A percentile compares a stretch with the other conserved stretches of the same genome.
phyloP scores from a whole-genome alignment of 2,113 vertebrate genomes.

The Salvelinus sp. region DNA sequence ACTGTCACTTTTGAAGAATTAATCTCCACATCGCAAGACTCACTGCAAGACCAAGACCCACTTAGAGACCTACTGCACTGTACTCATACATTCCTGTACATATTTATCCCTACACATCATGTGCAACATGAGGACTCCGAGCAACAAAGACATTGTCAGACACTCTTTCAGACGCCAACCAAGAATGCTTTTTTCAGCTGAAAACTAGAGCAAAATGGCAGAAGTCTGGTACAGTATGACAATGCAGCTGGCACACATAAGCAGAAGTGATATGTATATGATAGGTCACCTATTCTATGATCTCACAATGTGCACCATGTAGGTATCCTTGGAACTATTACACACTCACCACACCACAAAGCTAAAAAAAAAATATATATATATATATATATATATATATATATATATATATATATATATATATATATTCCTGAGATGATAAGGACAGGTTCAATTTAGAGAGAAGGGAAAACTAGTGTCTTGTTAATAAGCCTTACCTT shows the following conservation, averaged over 20 bases:
- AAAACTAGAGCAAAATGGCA: too few relatives aligned
- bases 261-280: neutral
- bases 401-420: neutral
- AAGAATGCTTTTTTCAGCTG: too few relatives aligned
- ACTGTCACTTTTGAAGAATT: neutral
- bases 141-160: neutral
- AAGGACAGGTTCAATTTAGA: constrained; percentile 24
- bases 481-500: constrained; percentile 28
- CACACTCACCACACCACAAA: neutral
- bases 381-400: neutral
- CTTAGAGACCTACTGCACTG: neutral
- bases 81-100: neutral
- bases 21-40: neutral
- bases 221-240: too few relatives aligned
- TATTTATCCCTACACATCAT: neutral
- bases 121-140: neutral
- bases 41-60: neutral
- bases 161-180: neutral
- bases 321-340: neutral
- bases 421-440: neutral
- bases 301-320: neutral
- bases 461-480: constrained; percentile 8
- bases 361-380: neutral
- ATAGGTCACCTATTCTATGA: neutral
- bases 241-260: neutral